phyloP scores from a whole-genome alignment of 2,888 invertebrate species.

The Luperina testacea region DNA sequence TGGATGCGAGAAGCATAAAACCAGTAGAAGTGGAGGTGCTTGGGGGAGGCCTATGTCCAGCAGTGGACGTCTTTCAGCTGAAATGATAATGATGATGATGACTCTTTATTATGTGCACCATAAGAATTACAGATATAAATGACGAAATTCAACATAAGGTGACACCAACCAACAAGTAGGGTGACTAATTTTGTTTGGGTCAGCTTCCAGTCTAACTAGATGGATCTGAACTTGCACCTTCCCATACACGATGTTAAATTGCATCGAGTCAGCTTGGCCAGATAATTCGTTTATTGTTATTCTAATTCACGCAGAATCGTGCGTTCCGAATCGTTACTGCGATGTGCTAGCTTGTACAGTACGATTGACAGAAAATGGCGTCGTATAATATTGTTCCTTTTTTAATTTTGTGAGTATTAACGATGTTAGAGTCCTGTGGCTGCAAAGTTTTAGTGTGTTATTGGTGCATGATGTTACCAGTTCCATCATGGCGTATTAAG shows the following conservation, averaged over 20 bases:
- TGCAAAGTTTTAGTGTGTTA: background rate
- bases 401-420: background rate
- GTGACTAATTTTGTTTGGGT: background rate
- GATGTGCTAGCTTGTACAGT: background rate
- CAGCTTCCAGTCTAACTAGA: background rate
- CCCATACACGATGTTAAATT: conserved; percentile 43
- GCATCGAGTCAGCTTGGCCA: conserved; percentile 63
- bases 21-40: too few relatives aligned
- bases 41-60: too few relatives aligned
- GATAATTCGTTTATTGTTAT: conserved; percentile 82
- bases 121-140: too few relatives aligned
- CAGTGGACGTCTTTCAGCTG: too few relatives aligned
- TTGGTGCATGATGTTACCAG: background rate
- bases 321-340: conserved; percentile 74
- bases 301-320: conserved; percentile 81
- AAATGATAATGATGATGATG: background rate
- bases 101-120: too few relatives aligned
- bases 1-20: too few relatives aligned
- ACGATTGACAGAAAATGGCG: conserved; percentile 6
- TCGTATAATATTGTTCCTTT: background rate
- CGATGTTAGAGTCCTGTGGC: background rate
- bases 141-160: too few relatives aligned
- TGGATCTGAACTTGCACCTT: background rate
- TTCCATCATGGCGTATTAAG: background rate
- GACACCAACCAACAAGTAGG: too few relatives aligned